Conservation (phyloP, 1,140 invertebrate species). For the Penaeus vannamei region DNA sequence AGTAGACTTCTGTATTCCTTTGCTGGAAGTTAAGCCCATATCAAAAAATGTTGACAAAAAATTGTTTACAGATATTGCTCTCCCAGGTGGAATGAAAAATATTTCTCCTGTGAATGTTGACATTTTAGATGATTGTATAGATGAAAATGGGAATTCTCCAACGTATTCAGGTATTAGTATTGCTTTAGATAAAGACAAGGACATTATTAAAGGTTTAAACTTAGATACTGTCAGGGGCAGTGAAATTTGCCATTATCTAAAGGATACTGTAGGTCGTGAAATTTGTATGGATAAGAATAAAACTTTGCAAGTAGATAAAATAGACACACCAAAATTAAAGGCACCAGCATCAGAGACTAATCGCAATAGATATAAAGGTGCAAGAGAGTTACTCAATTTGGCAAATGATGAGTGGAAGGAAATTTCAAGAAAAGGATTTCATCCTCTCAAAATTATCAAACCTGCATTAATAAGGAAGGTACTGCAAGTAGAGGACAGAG, state of each 20-base stretch:
- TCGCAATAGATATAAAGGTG: no score
- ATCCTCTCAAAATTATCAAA: not conserved
- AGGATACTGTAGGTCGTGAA: no score
- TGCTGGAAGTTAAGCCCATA: no score
- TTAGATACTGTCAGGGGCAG: not conserved
- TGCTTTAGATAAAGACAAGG: not conserved
- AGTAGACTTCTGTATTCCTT: no score
- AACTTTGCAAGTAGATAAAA: not conserved
- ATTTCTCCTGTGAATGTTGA: not conserved
- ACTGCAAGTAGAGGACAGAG: not conserved
- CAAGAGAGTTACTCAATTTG: conserved; percentile 3
- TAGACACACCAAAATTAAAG: not conserved
- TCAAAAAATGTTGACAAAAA: no score
- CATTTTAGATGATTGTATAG: conserved; percentile 3
- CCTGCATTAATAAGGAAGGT: not conserved
- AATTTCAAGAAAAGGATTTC: not conserved
- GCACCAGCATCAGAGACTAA: not conserved
- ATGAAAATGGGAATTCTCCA: conserved; percentile 61
- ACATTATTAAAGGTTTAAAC: not conserved
- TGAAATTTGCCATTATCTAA: not conserved
- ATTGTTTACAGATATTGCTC: not conserved
- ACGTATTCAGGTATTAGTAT: conserved; percentile 1
- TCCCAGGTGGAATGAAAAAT: not conserved
- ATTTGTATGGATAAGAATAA: not conserved
- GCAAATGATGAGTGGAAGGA: conserved; percentile 29